Base-by-base conservation (phyloP, 1,140 invertebrate genomes). In the Anoplophora glabripennis region DNA sequence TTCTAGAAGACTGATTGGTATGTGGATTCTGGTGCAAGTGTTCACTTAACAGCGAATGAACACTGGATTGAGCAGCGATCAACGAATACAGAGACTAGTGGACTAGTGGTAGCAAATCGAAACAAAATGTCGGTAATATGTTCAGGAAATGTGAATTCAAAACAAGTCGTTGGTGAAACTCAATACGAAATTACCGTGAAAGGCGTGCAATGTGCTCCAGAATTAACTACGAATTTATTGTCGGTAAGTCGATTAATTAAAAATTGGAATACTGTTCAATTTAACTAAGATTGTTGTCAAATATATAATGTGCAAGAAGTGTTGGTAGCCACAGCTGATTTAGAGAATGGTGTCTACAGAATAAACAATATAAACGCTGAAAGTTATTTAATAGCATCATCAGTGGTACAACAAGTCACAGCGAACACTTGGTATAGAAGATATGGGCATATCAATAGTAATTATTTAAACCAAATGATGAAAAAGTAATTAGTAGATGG, bases 161-260 rank as follows among this genome's bases (percentile, higher is more conserved):
- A 28, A 28, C 21, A n/a, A 3, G 21, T 28, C 5, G 21, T 28
- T 28, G 21, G 21, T 5, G 5, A 28, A 28, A 28, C 5, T 5
- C 21, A 28, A 28, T 28, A 28, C 21, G 21, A 28, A 2, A 28
- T 28, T 28, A 28, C 21, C 5, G 21, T 28, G 5, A 28, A 28
- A 28, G 21, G 5, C 21, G 21, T 28, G n/a, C n/a, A n/a, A n/a
- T n/a, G 21, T 28, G 2, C 21, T 28, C 45, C 45, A 17, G 45
- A 33, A 1, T 47, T 47, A 4, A 47, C 28, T 17, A 47, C 45
- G 7, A 47, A 47, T 17, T 47, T 47, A n/a, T 47, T 47, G 14
- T 47, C 45, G 1, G 45, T 47, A 12, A 47, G 21, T 17, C 45
- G 21, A 17, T 7, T 47, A 1, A 47, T 47, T 17, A 1, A 47